Percentiles rank a stretch among this genome's conserved stretches.
Evolutionary conservation across 2,888 invertebrate genomes (phyloP).

Genomic region (Hydroisotoma schaefferi): DNA sequence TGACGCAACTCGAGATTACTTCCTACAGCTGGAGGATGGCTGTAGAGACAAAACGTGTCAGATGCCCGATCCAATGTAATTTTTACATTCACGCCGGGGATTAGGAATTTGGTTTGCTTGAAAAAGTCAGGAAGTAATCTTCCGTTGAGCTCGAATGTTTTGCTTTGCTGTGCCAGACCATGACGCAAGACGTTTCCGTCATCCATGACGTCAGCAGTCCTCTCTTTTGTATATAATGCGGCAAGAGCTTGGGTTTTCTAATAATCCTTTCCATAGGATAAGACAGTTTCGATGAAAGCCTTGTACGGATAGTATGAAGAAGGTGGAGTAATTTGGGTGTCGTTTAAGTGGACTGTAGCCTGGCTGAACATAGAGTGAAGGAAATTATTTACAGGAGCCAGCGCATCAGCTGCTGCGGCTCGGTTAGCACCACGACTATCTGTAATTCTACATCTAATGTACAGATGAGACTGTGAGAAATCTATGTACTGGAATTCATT

Average conservation of each 20-base stretch:
- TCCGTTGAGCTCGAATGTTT: background rate
- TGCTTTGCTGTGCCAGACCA: background rate
- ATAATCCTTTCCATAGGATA: background rate
- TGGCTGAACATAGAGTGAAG: background rate
- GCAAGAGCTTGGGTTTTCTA: conserved; percentile 1
- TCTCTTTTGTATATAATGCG: background rate
- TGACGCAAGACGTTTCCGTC: background rate
- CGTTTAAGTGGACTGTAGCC: background rate
- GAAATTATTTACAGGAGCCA: conserved; percentile 4
- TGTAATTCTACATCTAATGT: background rate
- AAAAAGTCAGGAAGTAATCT: background rate
- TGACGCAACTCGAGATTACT: background rate
- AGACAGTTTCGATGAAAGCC: background rate
- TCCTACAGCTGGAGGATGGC: no score
- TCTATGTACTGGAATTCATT: background rate
- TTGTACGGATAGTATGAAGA: background rate
- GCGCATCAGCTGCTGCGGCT: background rate
- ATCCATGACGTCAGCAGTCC: background rate
- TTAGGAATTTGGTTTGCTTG: background rate
- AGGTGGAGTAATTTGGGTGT: background rate
- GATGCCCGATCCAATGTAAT: background rate
- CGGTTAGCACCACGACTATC: background rate
- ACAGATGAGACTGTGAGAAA: background rate
- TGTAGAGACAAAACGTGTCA: background rate
- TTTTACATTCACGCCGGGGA: background rate